Evolutionary conservation across 2,113 vertebrate species (phyloP).

Genomic region (Bos indicus): DNA sequence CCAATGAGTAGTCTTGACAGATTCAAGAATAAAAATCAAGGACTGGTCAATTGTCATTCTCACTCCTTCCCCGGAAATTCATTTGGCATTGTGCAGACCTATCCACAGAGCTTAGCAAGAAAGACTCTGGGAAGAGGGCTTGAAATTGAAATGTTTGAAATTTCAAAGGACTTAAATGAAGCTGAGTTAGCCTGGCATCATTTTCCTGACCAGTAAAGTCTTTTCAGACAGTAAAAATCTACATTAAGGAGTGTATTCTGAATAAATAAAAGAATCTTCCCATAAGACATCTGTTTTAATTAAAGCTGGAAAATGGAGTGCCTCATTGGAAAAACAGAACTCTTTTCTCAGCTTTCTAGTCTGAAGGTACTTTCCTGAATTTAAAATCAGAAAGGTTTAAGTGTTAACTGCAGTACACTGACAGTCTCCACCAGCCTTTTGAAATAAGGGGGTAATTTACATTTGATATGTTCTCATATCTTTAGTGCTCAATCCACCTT

Average conservation of each 20-base stretch:
- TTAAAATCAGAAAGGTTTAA: slow-evolving; percentile 18
- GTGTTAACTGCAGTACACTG: not conserved
- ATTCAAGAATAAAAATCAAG: not conserved
- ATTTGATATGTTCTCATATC: not conserved
- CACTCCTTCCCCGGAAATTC: not conserved
- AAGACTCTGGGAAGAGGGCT: not conserved
- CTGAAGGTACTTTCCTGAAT: slow-evolving; percentile 9
- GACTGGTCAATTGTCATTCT: not conserved
- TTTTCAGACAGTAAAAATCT: slow-evolving; percentile 31
- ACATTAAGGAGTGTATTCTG: not conserved
- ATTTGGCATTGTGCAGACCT: not conserved
- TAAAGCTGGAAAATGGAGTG: slow-evolving; percentile 40
- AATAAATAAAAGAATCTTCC: slow-evolving; percentile 47
- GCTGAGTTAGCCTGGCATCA: not conserved
- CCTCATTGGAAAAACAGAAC: slow-evolving; percentile 46
- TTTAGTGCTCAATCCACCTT: not conserved
- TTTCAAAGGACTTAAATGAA: slow-evolving; percentile 37
- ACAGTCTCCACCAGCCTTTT: not conserved
- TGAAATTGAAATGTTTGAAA: slow-evolving; percentile 52
- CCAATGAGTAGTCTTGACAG: not conserved
- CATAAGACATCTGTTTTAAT: slow-evolving; percentile 58
- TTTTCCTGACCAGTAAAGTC: slow-evolving; percentile 26
- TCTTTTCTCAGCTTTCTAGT: slow-evolving; percentile 35
- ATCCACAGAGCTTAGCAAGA: not conserved
- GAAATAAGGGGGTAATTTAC: not conserved